A percentile compares a stretch with the other conserved stretches of the same genome.
Evolutionary conservation across 2,113 vertebrate genomes (phyloP).

Genomic region (Nettapus auritus): DNA sequence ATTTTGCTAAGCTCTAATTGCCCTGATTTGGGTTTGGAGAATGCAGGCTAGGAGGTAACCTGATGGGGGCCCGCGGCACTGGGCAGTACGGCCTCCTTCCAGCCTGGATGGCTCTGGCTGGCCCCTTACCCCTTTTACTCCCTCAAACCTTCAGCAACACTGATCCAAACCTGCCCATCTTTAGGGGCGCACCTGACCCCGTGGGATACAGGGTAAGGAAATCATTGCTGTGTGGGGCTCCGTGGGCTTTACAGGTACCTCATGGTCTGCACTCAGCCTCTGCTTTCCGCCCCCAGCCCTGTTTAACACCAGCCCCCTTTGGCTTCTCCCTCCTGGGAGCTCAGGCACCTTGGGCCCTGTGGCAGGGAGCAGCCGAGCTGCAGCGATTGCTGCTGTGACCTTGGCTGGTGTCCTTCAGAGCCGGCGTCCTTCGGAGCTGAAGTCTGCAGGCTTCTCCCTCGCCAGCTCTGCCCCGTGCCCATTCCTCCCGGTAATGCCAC

Average conservation of each 20-base stretch:
- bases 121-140: not conserved
- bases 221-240: not conserved
- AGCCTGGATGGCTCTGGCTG: not conserved
- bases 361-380: not conserved
- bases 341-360: not conserved
- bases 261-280: not conserved
- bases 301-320: not conserved
- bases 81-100: not conserved
- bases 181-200: not conserved
- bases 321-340: not conserved
- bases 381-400: not conserved
- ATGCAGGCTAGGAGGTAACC: conserved; percentile 14
- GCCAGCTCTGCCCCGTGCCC: not conserved
- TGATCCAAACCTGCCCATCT: not conserved
- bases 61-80: not conserved
- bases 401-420: not conserved
- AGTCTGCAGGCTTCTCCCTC: not conserved
- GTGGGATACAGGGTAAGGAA: not conserved
- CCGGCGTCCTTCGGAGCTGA: not conserved
- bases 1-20: not conserved
- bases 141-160: not conserved
- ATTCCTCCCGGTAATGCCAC: not conserved
- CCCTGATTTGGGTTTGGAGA: conserved; percentile 4
- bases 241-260: not conserved
- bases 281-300: not conserved